A percentile compares a stretch with the other conserved stretches of the same genome.
phyloP scores from a whole-genome alignment of 2,888 invertebrate species.

The Ophion obscuratus region DNA sequence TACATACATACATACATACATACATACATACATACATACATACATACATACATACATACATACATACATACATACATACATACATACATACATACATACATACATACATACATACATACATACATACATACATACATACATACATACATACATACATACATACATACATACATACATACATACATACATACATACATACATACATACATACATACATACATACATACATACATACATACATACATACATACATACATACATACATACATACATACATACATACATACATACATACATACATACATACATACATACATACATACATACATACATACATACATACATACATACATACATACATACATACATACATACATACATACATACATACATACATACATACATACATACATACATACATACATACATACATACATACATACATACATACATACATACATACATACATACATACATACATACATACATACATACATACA shows the following conservation, averaged over 20 bases:
- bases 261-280: background rate
- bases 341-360: background rate
- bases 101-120: background rate
- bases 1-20: background rate
- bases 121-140: background rate
- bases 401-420: slow-evolving; percentile 4
- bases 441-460: background rate
- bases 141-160: slow-evolving; percentile 7
- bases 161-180: background rate
- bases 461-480: background rate
- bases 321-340: background rate
- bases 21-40: background rate
- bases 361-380: background rate
- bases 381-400: background rate
- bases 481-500: background rate
- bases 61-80: slow-evolving; percentile 2
- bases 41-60: background rate
- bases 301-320: background rate
- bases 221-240: background rate
- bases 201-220: background rate
- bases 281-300: background rate
- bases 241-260: background rate
- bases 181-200: background rate
- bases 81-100: background rate
- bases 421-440: background rate